A percentile compares a stretch with the other conserved stretches of the same genome.
These are phyloP conservation scores for Oncorhynchus keta DNA, from an alignment of 2,113 vertebrate genomes.

Conservation along the genomic window DNA sequence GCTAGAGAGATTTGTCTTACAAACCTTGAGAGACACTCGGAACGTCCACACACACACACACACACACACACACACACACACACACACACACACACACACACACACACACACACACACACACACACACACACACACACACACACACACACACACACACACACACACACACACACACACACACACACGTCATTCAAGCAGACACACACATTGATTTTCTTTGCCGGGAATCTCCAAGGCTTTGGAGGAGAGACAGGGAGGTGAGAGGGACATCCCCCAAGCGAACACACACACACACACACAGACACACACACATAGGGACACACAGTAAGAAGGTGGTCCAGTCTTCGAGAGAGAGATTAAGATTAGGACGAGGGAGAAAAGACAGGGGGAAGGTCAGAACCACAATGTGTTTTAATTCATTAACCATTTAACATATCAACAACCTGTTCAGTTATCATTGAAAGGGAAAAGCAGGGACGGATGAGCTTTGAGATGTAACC, in stretches of 20 bases:
- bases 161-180: too few relatives aligned
- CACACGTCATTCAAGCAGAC: slow-evolving; percentile 14
- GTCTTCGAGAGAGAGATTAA: too few relatives aligned
- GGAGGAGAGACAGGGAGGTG: slow-evolving; percentile 87
- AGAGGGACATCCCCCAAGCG: slow-evolving; percentile 81
- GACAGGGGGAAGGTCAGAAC: too few relatives aligned
- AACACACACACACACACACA: slow-evolving; percentile 5
- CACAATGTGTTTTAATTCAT: too few relatives aligned
- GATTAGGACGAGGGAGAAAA: too few relatives aligned
- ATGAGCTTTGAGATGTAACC: slow-evolving; percentile 22
- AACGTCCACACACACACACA: slow-evolving; percentile 77
- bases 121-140: slow-evolving; percentile 57
- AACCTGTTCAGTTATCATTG: too few relatives aligned
- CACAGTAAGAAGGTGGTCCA: too few relatives aligned
- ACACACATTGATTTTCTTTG: slow-evolving; percentile 97
- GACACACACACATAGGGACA: too few relatives aligned
- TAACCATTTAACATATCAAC: background rate
- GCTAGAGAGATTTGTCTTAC: slow-evolving; percentile 99
- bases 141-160: slow-evolving; percentile 57
- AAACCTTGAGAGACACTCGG: slow-evolving; percentile 93
- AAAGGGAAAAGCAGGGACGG: too few relatives aligned
- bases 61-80: slow-evolving; percentile 30
- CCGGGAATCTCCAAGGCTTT: slow-evolving; percentile 97
- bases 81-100: slow-evolving; percentile 57
- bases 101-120: slow-evolving; percentile 57